Base-by-base conservation (phyloP, 2,113 vertebrate species). In the Geococcyx californianus region DNA sequence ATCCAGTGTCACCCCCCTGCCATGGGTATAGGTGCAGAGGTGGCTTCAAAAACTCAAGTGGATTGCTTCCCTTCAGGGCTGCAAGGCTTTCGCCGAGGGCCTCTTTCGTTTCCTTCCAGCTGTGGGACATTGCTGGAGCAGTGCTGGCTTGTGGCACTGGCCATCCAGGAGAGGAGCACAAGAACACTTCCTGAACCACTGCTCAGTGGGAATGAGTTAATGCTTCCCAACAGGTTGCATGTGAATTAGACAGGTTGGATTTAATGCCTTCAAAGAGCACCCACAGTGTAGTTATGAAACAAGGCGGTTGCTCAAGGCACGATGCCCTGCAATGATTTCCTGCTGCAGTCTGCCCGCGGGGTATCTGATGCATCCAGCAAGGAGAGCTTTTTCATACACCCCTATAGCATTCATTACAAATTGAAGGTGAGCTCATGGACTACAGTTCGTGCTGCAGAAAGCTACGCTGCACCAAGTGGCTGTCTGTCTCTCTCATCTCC, bases 41-140 rank as follows among this genome's bases (percentile, higher is more conserved):
- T 42, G 58, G 49, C 80, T 76, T 51, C 36, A 36, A 10, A 78
- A 75, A 0, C 25, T 33, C 59, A 2, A 70, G 5, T 0, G 4
- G 26, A 36, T 70, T 55, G 31, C 54, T 36, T 64, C 29, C 56
- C 56, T 64, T 20, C 1, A 0, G 92, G 58, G 52, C 42, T 45
- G 42, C 7, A 23, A n/a, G 23, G 44, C 47, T 38, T 47, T 29
- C 5, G 7, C 67, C 18, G 6, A 38, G 47, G n/a, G 40, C 36
- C 4, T 0, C 79, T 64, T 60, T 62, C 56, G 10, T 54, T 87
- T 38, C 74, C 81, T 21, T 7, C 74, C 18, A 21, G 58, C 67
- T 66, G 33, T 6, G 40, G 60, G 64, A 23, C 0, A 3, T 38
- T 38, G 42, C 58, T 0, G 1, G 58, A 64, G 26, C 0, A 0